phyloP scores from a whole-genome alignment of 2,888 invertebrate species.

The Amphipoea oculea region DNA sequence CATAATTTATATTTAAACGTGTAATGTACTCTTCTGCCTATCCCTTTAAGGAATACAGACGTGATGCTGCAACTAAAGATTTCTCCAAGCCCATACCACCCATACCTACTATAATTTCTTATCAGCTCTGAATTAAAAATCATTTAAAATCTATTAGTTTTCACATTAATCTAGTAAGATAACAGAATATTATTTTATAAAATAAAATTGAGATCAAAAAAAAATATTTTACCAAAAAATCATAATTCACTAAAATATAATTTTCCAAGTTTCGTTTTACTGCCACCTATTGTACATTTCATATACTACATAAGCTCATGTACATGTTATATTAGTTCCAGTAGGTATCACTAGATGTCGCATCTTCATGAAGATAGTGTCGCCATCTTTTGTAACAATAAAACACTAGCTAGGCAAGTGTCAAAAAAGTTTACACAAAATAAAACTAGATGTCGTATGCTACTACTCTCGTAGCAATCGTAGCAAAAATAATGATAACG shows the following conservation, averaged over 20 bases:
- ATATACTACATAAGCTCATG: background rate
- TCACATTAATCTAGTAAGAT: background rate
- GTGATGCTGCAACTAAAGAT: background rate
- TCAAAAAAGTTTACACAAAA: background rate
- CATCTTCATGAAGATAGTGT: background rate
- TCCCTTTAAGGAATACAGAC: background rate
- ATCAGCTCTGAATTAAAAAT: too few relatives aligned
- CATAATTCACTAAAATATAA: background rate
- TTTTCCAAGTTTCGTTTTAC: background rate
- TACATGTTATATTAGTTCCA: background rate
- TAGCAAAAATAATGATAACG: constrained; percentile 4
- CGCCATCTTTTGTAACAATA: constrained; percentile 15
- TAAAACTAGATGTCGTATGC: constrained; percentile 25
- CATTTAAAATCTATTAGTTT: too few relatives aligned
- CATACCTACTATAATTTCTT: background rate
- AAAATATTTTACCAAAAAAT: background rate
- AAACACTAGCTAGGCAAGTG: background rate
- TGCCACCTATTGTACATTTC: constrained; percentile 24
- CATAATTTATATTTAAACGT: background rate
- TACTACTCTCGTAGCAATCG: background rate
- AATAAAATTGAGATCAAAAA: background rate
- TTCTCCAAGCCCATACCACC: background rate
- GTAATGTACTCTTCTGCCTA: background rate
- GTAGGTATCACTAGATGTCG: constrained; percentile 19
- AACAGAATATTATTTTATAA: background rate